A percentile compares a stretch with the other conserved stretches of the same genome.
Conservation (phyloP, 2,113 vertebrate genomes). For the Entosphenus tridentatus region DNA sequence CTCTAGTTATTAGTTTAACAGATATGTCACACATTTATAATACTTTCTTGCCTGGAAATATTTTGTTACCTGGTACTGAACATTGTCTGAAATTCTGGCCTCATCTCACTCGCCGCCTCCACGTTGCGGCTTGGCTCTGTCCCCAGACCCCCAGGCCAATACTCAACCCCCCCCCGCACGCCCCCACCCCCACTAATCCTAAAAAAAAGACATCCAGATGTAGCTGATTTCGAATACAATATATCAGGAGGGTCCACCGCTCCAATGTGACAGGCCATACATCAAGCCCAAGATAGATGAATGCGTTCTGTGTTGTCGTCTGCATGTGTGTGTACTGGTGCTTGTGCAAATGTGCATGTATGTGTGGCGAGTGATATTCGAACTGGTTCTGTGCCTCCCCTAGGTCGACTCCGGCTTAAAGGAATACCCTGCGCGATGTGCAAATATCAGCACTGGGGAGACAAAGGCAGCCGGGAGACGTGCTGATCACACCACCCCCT, state of each 20-base stretch:
- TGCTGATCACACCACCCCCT: too few species aligned
- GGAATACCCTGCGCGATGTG: too few species aligned
- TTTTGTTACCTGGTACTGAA: too few species aligned
- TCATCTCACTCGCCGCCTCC: too few species aligned
- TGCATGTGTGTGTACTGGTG: not conserved
- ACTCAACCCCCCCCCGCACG: not conserved
- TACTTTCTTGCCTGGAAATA: too few species aligned
- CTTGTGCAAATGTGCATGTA: not conserved
- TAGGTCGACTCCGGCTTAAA: too few species aligned
- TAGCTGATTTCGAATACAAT: constrained; percentile 2
- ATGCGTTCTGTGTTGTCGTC: not conserved
- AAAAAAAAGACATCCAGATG: constrained; percentile 5
- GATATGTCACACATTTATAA: too few species aligned
- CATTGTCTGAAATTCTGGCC: too few species aligned
- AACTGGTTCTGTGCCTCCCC: too few species aligned
- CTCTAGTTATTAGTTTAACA: too few species aligned
- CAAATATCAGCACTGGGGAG: too few species aligned
- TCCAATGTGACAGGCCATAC: constrained; percentile 3
- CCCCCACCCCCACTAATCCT: not conserved
- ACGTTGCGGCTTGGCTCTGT: not conserved
- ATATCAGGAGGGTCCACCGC: constrained; percentile 1
- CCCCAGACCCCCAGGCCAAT: not conserved
- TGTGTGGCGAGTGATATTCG: not conserved
- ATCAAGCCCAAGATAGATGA: constrained; percentile 4
- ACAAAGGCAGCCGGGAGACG: too few species aligned